Conservation (phyloP, 2,113 vertebrate genomes). For the Empidonax traillii region DNA sequence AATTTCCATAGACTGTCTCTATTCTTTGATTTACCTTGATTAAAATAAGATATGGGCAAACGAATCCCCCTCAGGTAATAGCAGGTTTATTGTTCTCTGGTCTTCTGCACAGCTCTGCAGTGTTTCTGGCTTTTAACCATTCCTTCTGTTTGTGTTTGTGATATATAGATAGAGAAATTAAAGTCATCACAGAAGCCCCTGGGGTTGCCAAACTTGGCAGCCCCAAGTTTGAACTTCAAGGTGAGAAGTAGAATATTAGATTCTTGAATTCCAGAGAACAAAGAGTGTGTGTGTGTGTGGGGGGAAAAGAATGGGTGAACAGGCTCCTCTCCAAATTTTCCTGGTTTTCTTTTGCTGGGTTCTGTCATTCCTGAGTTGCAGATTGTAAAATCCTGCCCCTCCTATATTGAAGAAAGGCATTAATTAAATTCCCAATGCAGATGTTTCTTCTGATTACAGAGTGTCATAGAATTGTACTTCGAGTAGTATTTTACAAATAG, state of each 20-base stretch:
- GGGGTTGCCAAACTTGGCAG: neutral
- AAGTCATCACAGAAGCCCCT: neutral
- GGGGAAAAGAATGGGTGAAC: neutral
- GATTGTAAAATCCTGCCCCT: neutral
- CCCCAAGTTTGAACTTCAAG: neutral
- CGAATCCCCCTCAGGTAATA: neutral
- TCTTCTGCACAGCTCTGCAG: rapidly evolving
- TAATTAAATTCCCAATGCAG: neutral
- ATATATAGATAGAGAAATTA: neutral
- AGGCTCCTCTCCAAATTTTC: neutral
- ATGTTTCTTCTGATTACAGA: neutral
- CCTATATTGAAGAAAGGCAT: neutral
- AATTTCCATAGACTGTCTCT: neutral
- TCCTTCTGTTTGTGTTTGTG: neutral
- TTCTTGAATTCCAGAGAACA: neutral
- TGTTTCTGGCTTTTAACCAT: neutral
- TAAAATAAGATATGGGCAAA: neutral
- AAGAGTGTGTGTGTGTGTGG: neutral
- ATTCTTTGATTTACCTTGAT: neutral
- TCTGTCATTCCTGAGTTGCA: neutral
- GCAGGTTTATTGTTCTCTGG: neutral
- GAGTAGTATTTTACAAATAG: neutral
- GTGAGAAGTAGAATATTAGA: neutral
- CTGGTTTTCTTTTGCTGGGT: neutral
- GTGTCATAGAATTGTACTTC: neutral